Evolutionary conservation across 2,888 invertebrate species (phyloP), one percentile per base, ranked within the genome.

Genomic region (Cenopis cana): DNA sequence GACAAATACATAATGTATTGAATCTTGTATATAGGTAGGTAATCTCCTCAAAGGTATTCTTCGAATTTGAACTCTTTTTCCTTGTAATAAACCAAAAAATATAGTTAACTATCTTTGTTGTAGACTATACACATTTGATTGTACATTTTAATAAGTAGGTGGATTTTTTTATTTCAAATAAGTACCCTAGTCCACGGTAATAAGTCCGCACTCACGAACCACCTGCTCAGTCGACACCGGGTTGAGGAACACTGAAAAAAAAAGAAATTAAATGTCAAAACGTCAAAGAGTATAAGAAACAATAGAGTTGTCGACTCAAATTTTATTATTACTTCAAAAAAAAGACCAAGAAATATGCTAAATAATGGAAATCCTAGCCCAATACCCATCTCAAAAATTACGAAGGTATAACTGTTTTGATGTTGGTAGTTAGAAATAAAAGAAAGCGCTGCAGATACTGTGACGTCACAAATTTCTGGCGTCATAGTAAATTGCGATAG

Each of bases 151-250:
- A 24, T 24, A 3, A 24, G n/a, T 33, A 46, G 1, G 46, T 46
- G n/a, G 46, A 14, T 46, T 46, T 3, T 8, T n/a, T n/a, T 4
- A 0, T 5, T n/a, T 2, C 46, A 8, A 8, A 33, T 33, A 33
- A 33, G 33, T 8, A 33, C 33, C 33, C 81, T 85, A 92, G 78
- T 93, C 91, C 68, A 85, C 88, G 3, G 90, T 90, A 80, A 92
- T 91, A 24, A 97, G 93, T 0, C 97, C 97, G 76, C 97, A 96
- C 84, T 97, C 97, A 74, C 96, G 94, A 10, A 96, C 96, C 5
- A 96, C 95, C 77, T 97, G 95, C 82, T 97, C 97, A 80, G 96
- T 96, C 46, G 97, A 96, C 61, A 97, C 96, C 6, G 95, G 95
- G 77, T 95, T 95, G 46, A 95, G 90, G 82, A 95, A 95, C 90